Conservation (phyloP, 2,113 vertebrate genomes). For the Argyrosomus japonicus region DNA sequence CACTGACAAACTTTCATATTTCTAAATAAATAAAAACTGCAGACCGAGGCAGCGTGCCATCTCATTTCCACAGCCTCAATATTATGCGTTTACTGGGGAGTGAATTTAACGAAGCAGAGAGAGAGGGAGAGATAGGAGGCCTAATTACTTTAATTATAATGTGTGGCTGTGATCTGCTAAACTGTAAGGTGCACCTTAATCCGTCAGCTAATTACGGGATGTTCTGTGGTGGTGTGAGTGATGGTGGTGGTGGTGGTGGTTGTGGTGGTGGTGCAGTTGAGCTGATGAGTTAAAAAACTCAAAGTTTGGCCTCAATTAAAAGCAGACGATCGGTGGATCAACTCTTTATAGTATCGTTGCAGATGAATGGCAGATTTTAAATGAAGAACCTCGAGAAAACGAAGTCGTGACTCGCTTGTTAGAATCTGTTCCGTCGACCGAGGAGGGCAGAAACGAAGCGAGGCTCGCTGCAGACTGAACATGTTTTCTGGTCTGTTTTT, state of each 20-base stretch:
- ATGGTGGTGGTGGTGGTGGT: not conserved
- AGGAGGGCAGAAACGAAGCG: not conserved
- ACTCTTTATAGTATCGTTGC: not conserved
- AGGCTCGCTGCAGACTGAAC: slow-evolving; percentile 9
- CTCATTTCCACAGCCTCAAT: slow-evolving; percentile 61
- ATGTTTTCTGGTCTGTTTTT: slow-evolving; percentile 13
- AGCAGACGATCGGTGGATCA: slow-evolving; percentile 21
- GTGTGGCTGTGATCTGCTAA: slow-evolving; percentile 73
- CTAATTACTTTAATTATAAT: slow-evolving; percentile 82
- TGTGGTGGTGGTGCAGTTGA: slow-evolving; percentile 15
- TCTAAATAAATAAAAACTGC: not conserved
- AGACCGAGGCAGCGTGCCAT: slow-evolving; percentile 27
- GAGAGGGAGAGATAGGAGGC: slow-evolving; percentile 59
- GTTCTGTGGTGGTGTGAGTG: slow-evolving; percentile 36
- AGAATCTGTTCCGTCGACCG: not conserved
- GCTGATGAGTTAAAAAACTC: slow-evolving; percentile 20
- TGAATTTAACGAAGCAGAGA: slow-evolving; percentile 70
- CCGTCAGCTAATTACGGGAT: slow-evolving; percentile 73
- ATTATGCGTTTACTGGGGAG: slow-evolving; percentile 62
- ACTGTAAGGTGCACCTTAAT: slow-evolving; percentile 80
- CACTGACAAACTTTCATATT: slow-evolving; percentile 15
- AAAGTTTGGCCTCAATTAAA: slow-evolving; percentile 60
- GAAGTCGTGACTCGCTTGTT: slow-evolving; percentile 12
- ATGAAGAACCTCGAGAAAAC: not conserved
- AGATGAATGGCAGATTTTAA: slow-evolving; percentile 28